Conservation (phyloP, 2,797 vertebrate genomes). For the Sebastes umbrosus region DNA sequence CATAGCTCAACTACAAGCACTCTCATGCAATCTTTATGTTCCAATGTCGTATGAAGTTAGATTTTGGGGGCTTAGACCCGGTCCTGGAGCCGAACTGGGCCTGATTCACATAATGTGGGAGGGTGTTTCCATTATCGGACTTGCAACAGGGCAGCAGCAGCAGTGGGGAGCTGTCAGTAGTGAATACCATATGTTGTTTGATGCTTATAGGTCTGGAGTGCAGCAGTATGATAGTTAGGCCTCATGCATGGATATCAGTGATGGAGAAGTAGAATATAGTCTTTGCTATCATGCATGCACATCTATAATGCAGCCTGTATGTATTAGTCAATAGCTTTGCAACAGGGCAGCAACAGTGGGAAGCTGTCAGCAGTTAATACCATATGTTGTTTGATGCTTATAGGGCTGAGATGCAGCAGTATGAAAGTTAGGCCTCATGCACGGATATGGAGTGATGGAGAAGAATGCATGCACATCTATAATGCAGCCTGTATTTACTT, state of each 20-base stretch:
- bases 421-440: background rate
- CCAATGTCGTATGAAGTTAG: background rate
- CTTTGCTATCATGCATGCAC: background rate
- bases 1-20: background rate
- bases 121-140: slow-evolving; percentile 56
- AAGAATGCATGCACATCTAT: too few relatives aligned
- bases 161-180: background rate
- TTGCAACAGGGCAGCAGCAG: slow-evolving; percentile 18
- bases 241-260: background rate
- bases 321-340: background rate
- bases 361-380: background rate
- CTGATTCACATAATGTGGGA: slow-evolving; percentile 37
- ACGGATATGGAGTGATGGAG: background rate
- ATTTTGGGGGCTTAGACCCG: background rate
- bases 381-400: background rate
- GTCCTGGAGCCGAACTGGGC: slow-evolving; percentile 35
- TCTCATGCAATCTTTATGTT: background rate
- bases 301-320: too few relatives aligned
- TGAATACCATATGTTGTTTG: background rate
- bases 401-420: background rate
- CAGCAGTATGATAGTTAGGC: background rate
- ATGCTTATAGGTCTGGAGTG: background rate
- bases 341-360: background rate
- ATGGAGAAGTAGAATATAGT: background rate
- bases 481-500: too few relatives aligned